Conservation (phyloP, 1,140 invertebrate genomes). For the Planococcus citri region DNA sequence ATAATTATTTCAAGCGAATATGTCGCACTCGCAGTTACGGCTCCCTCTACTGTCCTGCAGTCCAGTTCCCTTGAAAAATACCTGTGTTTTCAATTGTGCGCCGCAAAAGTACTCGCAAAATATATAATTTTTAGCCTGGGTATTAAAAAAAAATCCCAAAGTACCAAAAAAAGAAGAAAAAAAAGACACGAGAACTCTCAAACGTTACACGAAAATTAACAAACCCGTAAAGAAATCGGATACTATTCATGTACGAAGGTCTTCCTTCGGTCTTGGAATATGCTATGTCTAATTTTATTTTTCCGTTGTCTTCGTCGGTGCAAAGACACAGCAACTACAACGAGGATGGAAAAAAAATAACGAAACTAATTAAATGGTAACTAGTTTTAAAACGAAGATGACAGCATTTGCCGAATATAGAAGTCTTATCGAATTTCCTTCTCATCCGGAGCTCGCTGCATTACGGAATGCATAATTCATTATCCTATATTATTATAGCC, state of each 20-base stretch:
- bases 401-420: conserved; percentile 6
- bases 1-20: neutral
- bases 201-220: neutral
- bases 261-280: too few relatives aligned
- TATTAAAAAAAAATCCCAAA: too few relatives aligned
- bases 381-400: neutral
- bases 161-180: neutral
- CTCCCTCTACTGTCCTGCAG: too few relatives aligned
- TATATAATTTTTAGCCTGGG: too few relatives aligned
- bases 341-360: neutral
- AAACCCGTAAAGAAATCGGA: neutral
- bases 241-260: neutral
- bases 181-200: neutral
- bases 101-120: too few relatives aligned
- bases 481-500: too few relatives aligned
- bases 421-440: conserved; percentile 6
- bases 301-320: neutral
- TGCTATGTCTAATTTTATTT: neutral
- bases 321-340: too few relatives aligned
- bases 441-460: neutral
- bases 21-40: neutral
- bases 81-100: too few relatives aligned
- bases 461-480: neutral
- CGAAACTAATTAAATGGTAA: neutral
- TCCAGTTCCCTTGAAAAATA: too few relatives aligned